Evolutionary conservation across 2,888 invertebrate genomes (phyloP).

Genomic region (Eristalis arbustorum): DNA sequence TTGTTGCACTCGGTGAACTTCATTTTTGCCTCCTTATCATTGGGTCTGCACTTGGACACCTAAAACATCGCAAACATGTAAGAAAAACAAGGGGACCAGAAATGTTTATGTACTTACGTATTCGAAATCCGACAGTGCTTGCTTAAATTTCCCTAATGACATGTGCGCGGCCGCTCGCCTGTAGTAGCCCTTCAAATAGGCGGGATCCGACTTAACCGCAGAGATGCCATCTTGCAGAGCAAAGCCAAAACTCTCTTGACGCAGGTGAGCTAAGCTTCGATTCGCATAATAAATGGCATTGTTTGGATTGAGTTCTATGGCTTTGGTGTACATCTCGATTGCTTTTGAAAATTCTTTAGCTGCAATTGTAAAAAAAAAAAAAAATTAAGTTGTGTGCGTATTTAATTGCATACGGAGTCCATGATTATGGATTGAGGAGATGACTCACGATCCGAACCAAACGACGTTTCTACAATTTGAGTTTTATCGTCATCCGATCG

Average conservation of each 20-base stretch:
- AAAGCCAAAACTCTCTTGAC: constrained; percentile 96
- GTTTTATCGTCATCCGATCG: no score
- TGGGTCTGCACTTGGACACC: constrained; percentile 95
- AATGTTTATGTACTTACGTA: constrained; percentile 84
- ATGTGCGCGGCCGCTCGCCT: constrained; percentile 97
- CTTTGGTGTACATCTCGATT: constrained; percentile 92
- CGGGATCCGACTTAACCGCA: constrained; percentile 93
- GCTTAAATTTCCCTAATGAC: constrained; percentile 98
- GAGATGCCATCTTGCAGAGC: constrained; percentile 95
- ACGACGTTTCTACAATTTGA: no score
- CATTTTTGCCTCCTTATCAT: constrained; percentile 94
- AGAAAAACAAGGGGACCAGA: background rate
- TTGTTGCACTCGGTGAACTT: constrained; percentile 97
- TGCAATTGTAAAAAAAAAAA: constrained; percentile 81
- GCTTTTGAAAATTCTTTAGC: constrained; percentile 95
- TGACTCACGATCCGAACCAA: no score
- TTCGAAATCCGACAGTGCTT: constrained; percentile 98
- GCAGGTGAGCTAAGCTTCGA: constrained; percentile 96
- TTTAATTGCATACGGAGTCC: no score
- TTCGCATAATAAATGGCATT: constrained; percentile 96
- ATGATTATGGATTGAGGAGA: no score
- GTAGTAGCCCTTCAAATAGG: constrained; percentile 98
- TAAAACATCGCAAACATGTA: constrained; percentile 75
- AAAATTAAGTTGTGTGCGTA: background rate
- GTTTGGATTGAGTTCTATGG: constrained; percentile 91